phyloP scores from a whole-genome alignment of 1,140 invertebrate genomes.

The Drosophila kurseongensis region DNA sequence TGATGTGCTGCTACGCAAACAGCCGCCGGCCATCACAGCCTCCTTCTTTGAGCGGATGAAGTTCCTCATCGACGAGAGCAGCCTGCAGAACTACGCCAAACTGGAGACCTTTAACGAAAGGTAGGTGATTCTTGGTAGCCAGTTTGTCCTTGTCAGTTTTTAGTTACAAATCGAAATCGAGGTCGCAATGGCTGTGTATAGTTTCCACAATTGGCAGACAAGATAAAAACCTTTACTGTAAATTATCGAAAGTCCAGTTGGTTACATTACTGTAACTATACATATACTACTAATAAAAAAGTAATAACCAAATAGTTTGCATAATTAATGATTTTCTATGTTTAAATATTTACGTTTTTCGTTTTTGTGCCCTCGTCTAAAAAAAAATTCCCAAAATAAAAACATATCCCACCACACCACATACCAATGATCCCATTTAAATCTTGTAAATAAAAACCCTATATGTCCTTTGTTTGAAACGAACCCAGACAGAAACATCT shows the following conservation, averaged over 20 bases:
- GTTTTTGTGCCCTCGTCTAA: constrained; percentile 83
- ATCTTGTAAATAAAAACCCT: constrained; percentile 77
- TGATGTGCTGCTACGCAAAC: constrained; percentile 96
- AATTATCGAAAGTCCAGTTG: constrained; percentile 59
- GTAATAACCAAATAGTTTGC: constrained; percentile 78
- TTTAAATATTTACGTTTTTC: constrained; percentile 77
- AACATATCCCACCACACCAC: constrained; percentile 47
- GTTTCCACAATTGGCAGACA: constrained; percentile 66
- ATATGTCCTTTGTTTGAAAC: constrained; percentile 80
- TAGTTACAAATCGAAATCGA: constrained; percentile 37
- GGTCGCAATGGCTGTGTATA: constrained; percentile 37
- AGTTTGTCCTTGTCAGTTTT: constrained; percentile 42
- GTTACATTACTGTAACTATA: constrained; percentile 31
- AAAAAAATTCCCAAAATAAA: constrained; percentile 61
- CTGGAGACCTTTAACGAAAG: constrained; percentile 98
- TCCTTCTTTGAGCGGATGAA: constrained; percentile 99
- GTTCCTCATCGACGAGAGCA: constrained; percentile 98
- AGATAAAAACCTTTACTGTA: constrained; percentile 47
- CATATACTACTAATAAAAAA: constrained; percentile 46
- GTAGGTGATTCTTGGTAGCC: constrained; percentile 87
- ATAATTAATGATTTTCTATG: constrained; percentile 80
- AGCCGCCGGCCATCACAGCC: constrained; percentile 97
- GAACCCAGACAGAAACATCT: constrained; percentile 47
- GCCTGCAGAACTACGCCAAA: constrained; percentile 97
- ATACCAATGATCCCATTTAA: constrained; percentile 56